These are phyloP conservation scores for Proterorhinus semilunaris DNA, from an alignment of 2,113 vertebrate species.

Conservation along the genomic window DNA sequence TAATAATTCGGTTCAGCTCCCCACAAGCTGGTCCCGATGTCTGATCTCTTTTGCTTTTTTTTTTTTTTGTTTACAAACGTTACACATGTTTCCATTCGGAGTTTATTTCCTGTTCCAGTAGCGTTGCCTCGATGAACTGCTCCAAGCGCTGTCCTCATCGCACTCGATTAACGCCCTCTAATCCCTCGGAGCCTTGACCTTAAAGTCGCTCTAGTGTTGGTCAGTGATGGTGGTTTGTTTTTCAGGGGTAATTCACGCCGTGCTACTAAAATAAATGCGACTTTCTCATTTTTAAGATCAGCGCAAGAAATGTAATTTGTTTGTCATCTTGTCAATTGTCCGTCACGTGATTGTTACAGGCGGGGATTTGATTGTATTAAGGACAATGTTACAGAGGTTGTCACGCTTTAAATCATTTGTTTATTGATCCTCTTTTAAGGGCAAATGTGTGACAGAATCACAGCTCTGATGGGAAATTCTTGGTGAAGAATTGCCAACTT, in stretches of 20 bases:
- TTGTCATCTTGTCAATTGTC: slow-evolving; percentile 28
- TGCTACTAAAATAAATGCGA: neutral
- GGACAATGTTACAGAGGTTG: slow-evolving; percentile 29
- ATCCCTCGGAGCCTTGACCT: slow-evolving; percentile 55
- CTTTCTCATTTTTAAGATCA: neutral
- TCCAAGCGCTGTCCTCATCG: slow-evolving; percentile 50
- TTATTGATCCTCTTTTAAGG: slow-evolving; percentile 15
- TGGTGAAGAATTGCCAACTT: slow-evolving; percentile 11
- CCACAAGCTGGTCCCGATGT: no score
- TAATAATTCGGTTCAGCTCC: no score
- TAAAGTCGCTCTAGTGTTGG: slow-evolving; percentile 41
- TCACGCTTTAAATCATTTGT: neutral
- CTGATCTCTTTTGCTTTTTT: slow-evolving; percentile 15
- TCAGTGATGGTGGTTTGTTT: slow-evolving; percentile 4
- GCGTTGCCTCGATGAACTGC: slow-evolving; percentile 5
- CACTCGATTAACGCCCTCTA: slow-evolving; percentile 45
- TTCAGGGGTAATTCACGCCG: neutral
- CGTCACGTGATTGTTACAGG: slow-evolving; percentile 8
- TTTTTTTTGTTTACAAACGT: slow-evolving; percentile 23
- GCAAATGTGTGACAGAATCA: neutral
- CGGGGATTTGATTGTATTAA: slow-evolving; percentile 30
- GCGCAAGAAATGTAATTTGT: neutral
- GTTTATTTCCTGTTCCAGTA: slow-evolving; percentile 17
- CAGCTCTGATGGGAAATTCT: slow-evolving; percentile 21
- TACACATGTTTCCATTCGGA: slow-evolving; percentile 23